Evolutionary conservation across 2,888 invertebrate genomes (phyloP).

Genomic region (Leptopterna dolabrata): DNA sequence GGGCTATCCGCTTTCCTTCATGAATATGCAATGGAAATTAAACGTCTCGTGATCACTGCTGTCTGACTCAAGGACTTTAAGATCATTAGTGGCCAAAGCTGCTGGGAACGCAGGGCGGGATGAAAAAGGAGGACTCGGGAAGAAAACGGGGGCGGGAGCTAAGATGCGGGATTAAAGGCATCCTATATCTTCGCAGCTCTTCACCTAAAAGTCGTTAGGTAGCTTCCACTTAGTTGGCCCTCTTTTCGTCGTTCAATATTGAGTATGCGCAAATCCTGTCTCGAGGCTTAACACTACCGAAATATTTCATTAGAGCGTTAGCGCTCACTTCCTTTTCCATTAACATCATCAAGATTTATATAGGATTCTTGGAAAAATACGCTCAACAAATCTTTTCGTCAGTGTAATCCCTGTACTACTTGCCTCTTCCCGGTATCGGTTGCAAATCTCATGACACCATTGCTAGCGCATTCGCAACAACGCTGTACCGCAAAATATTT

Average conservation of each 20-base stretch:
- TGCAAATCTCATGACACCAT: no score
- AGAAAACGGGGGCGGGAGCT: slow-evolving; percentile 7
- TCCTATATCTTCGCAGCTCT: background rate
- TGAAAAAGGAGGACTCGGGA: background rate
- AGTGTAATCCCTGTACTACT: no score
- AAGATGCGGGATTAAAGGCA: slow-evolving; percentile 21
- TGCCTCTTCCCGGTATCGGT: no score
- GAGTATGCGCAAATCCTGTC: background rate
- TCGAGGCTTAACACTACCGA: no score
- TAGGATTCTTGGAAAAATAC: no score
- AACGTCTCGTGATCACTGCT: slow-evolving; percentile 43
- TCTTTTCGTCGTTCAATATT: background rate
- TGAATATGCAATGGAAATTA: slow-evolving; percentile 41
- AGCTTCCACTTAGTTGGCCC: background rate
- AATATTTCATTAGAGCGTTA: no score
- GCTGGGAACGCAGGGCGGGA: slow-evolving; percentile 5
- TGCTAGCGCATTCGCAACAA: no score
- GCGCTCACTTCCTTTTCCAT: no score
- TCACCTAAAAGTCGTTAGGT: slow-evolving; percentile 18
- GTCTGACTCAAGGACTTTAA: slow-evolving; percentile 47
- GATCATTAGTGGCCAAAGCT: slow-evolving; percentile 43
- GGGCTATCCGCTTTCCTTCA: slow-evolving; percentile 42
- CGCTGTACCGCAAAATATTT: no score
- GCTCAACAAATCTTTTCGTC: no score
- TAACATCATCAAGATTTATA: no score